A percentile compares a stretch with the other conserved stretches of the same genome.
These are phyloP conservation scores for Cyclina sinensis DNA, from an alignment of 1,140 invertebrate genomes.

Conservation along the genomic window DNA sequence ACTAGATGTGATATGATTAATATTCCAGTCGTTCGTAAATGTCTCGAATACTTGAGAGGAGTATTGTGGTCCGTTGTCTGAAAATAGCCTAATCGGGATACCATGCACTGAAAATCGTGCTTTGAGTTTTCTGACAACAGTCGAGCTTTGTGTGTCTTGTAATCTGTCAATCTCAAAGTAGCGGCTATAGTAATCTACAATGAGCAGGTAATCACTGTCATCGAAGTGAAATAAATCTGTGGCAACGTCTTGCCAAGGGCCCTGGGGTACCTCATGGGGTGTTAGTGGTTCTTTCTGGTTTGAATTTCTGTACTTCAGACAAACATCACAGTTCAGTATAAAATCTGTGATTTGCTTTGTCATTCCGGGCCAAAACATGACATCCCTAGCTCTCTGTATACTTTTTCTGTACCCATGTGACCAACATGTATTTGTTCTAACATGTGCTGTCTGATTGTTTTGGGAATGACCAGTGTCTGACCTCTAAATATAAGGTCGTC, in stretches of 20 bases:
- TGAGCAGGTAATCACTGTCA: background rate
- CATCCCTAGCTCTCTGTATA: constrained; percentile 45
- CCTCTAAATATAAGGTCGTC: constrained; percentile 41
- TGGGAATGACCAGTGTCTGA: constrained; percentile 27
- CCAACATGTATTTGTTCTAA: constrained; percentile 65
- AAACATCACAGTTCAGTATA: constrained; percentile 63
- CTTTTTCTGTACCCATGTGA: constrained; percentile 72
- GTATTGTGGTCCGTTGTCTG: constrained; percentile 2
- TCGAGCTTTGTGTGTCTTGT: background rate
- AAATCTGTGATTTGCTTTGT: constrained; percentile 72
- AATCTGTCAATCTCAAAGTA: constrained; percentile 69
- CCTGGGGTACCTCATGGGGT: constrained; percentile 39
- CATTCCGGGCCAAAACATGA: constrained; percentile 74
- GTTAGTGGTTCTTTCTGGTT: constrained; percentile 64
- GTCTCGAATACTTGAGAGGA: background rate
- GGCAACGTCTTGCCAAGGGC: background rate
- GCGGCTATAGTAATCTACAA: background rate
- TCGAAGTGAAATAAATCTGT: background rate
- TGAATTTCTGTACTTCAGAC: constrained; percentile 61
- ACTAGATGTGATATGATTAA: constrained; percentile 5
- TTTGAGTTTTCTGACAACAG: background rate
- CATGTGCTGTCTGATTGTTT: constrained; percentile 64
- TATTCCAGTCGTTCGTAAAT: background rate
- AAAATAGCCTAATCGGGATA: background rate
- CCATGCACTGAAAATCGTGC: background rate